Evolutionary conservation across 2,888 invertebrate species (phyloP).

Genomic region (Lochmaea capreae): DNA sequence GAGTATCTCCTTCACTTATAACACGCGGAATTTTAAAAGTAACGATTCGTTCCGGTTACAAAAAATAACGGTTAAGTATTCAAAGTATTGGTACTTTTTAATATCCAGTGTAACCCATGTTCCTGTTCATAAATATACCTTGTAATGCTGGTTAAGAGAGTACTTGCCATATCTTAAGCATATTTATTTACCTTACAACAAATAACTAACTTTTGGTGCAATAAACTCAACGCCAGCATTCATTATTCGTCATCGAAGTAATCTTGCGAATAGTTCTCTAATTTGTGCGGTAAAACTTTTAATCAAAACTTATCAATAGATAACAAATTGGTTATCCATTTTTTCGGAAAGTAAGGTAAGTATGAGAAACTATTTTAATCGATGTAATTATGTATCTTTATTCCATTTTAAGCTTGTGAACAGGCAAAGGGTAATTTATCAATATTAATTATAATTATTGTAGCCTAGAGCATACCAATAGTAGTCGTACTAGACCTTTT

Average conservation of each 20-base stretch:
- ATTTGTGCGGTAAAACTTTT: background rate
- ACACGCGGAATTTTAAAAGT: too few species aligned
- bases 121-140: too few species aligned
- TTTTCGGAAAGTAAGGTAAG: slow-evolving; percentile 24
- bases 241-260: background rate
- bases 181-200: too few species aligned
- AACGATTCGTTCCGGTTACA: too few species aligned
- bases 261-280: background rate
- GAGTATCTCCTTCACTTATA: too few species aligned
- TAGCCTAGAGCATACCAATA: background rate
- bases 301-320: background rate
- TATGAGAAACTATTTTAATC: slow-evolving; percentile 43
- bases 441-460: slow-evolving; percentile 16
- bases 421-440: slow-evolving; percentile 6
- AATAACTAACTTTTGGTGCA: too few species aligned
- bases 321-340: slow-evolving; percentile 4
- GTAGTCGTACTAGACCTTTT: background rate
- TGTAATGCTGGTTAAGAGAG: too few species aligned
- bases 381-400: slow-evolving; percentile 41
- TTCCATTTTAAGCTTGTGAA: slow-evolving; percentile 27
- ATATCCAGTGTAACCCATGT: too few species aligned
- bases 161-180: too few species aligned
- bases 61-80: too few species aligned
- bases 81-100: too few species aligned
- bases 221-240: too few species aligned